Conservation (phyloP, 1,140 invertebrate genomes). For the Drosophila setifemur region DNA sequence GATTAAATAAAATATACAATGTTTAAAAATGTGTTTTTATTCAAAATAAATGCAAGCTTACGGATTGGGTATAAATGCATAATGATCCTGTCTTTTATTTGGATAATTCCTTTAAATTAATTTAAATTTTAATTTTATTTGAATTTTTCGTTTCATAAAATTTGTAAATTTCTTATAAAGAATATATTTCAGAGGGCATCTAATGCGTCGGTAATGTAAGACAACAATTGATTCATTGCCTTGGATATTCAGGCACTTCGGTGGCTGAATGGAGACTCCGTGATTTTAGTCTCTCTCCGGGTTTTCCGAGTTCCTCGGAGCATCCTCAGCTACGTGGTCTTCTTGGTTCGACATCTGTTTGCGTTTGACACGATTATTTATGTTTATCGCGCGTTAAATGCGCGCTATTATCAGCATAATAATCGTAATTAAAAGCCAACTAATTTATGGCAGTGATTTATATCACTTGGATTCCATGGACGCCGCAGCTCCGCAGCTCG, state of each 20-base stretch:
- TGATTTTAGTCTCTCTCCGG: slow-evolving; percentile 46
- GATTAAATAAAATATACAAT: too few relatives aligned
- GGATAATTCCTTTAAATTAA: too few relatives aligned
- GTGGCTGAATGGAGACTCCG: slow-evolving; percentile 47
- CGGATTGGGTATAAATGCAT: too few relatives aligned
- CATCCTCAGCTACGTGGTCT: slow-evolving; percentile 26
- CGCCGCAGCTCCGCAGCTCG: too few relatives aligned
- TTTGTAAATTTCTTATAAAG: not conserved
- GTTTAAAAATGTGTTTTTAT: too few relatives aligned
- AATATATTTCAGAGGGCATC: not conserved
- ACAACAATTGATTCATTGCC: not conserved
- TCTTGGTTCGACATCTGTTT: slow-evolving; percentile 66
- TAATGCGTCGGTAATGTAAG: not conserved
- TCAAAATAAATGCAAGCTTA: too few relatives aligned
- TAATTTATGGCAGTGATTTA: slow-evolving; percentile 82
- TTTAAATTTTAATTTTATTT: too few relatives aligned
- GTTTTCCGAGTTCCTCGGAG: slow-evolving; percentile 26
- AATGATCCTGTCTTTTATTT: too few relatives aligned
- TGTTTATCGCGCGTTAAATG: slow-evolving; percentile 82
- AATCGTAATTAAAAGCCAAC: slow-evolving; percentile 82
- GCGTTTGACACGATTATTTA: slow-evolving; percentile 82
- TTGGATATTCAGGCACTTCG: slow-evolving; percentile 2
- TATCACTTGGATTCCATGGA: too few relatives aligned
- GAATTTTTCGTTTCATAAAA: too few relatives aligned
- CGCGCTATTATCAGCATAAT: slow-evolving; percentile 81